A percentile compares a stretch with the other conserved stretches of the same genome.
Conservation (phyloP, 2,888 invertebrate genomes). For the Acanthosepion lycidas region DNA sequence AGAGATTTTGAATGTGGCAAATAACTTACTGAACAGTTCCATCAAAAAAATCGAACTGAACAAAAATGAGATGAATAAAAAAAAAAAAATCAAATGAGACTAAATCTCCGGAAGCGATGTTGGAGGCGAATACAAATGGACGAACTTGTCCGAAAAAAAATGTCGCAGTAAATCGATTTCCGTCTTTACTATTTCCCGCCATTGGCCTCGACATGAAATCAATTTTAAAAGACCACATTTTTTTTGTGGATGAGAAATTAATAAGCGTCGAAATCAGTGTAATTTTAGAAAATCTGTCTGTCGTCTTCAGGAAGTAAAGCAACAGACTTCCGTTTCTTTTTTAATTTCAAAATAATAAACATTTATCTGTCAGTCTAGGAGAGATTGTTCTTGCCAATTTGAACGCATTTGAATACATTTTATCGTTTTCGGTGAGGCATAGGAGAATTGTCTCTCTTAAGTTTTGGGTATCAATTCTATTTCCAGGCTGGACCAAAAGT, state of each 20-base stretch:
- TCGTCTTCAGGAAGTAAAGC: background rate
- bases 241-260: background rate
- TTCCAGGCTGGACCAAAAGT: too few relatives aligned
- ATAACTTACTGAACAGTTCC: background rate
- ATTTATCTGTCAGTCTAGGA: background rate
- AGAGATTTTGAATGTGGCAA: background rate
- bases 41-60: background rate
- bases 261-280: slow-evolving; percentile 33
- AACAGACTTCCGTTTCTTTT: background rate
- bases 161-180: background rate
- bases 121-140: background rate
- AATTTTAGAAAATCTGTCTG: background rate
- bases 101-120: background rate
- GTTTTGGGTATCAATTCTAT: too few relatives aligned
- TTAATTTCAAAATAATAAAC: background rate
- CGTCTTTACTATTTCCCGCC: background rate
- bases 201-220: background rate
- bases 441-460: too few relatives aligned
- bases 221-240: background rate
- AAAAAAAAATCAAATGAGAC: background rate
- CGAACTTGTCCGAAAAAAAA: background rate
- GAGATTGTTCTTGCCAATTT: background rate
- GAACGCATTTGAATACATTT: too few relatives aligned
- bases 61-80: background rate
- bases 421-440: too few relatives aligned